These are phyloP conservation scores for Murina feae DNA, from an alignment of 2,113 vertebrate genomes.

Conservation along the genomic window DNA sequence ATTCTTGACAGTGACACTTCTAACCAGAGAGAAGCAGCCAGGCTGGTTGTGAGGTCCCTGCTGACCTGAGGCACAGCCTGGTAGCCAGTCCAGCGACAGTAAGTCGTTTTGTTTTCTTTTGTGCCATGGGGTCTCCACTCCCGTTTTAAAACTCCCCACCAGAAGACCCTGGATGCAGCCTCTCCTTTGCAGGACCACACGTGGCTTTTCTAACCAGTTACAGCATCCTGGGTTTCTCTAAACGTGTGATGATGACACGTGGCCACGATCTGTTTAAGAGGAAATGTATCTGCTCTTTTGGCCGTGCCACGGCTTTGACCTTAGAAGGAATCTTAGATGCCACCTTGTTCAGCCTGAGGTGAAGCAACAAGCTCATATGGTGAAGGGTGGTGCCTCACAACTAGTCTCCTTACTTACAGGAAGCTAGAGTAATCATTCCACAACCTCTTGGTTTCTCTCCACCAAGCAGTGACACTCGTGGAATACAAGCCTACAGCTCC, in stretches of 20 bases:
- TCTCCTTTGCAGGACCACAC: background rate
- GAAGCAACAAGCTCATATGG: background rate
- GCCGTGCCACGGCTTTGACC: background rate
- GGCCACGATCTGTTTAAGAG: accelerated
- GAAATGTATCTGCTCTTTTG: background rate
- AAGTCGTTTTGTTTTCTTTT: background rate
- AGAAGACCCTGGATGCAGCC: too few relatives aligned
- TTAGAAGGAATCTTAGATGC: background rate
- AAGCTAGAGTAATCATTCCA: background rate
- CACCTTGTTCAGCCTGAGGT: background rate
- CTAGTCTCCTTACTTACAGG: background rate
- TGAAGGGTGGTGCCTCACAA: background rate
- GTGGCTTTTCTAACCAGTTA: background rate
- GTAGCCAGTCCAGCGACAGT: background rate
- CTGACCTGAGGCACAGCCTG: background rate
- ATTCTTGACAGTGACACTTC: background rate
- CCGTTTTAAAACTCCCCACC: background rate
- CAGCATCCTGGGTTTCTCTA: background rate
- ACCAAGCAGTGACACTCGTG: background rate
- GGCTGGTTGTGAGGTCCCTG: background rate
- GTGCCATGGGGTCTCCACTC: background rate
- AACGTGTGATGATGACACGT: background rate
- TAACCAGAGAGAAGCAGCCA: background rate
- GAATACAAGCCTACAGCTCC: background rate
- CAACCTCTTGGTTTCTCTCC: background rate